phyloP scores from a whole-genome alignment of 2,113 vertebrate genomes.

The Scortum barcoo region DNA sequence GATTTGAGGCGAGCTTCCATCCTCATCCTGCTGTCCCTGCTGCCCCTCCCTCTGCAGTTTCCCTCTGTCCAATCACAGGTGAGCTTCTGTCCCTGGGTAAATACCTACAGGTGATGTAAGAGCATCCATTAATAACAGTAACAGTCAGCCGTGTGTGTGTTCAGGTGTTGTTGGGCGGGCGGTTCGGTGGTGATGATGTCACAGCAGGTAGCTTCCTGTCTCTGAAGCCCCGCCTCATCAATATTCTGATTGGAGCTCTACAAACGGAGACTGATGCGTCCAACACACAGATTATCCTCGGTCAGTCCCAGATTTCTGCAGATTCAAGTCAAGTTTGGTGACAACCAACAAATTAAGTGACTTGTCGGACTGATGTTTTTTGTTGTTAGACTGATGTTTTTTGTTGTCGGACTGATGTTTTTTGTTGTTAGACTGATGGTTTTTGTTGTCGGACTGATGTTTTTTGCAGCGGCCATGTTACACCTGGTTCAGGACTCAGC shows the following conservation, averaged over 20 bases:
- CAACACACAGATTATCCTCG: slow-evolving; percentile 95
- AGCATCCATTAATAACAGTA: background rate
- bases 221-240: slow-evolving; percentile 92
- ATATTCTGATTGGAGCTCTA: slow-evolving; percentile 92
- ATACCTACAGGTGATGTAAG: slow-evolving; percentile 60
- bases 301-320: slow-evolving; percentile 73
- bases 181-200: slow-evolving; percentile 73
- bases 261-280: slow-evolving; percentile 92
- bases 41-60: slow-evolving; percentile 93
- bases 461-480: slow-evolving; percentile 89
- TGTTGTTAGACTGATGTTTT: too few species aligned
- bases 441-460: background rate
- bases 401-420: too few species aligned
- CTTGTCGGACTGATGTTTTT: too few species aligned
- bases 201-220: slow-evolving; percentile 65
- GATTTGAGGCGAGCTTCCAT: slow-evolving; percentile 94
- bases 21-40: slow-evolving; percentile 91
- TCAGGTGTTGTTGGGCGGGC: slow-evolving; percentile 33
- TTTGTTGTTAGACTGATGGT: too few species aligned
- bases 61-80: slow-evolving; percentile 92
- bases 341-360: too few species aligned
- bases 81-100: slow-evolving; percentile 44
- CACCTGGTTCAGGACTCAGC: slow-evolving; percentile 95
- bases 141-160: background rate
- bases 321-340: too few species aligned